These are phyloP conservation scores for Eonycteris spelaea DNA, from an alignment of 2,113 vertebrate genomes.

Conservation along the genomic window DNA sequence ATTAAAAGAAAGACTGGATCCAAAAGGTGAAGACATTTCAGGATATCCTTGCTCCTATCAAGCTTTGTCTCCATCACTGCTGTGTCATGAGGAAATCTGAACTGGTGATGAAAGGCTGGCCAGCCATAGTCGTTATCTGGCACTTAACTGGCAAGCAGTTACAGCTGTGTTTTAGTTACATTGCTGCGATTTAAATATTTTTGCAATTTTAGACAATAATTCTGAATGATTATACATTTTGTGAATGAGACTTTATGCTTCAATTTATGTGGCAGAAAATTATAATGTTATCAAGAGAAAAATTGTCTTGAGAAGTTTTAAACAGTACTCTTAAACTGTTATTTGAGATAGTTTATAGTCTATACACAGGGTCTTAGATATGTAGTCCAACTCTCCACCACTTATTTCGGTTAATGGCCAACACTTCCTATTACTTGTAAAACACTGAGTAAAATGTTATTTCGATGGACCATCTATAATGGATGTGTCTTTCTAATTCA, in stretches of 20 bases:
- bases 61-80: neutral
- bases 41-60: neutral
- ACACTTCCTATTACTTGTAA: neutral
- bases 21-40: neutral
- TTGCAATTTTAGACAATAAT: slow-evolving; percentile 37
- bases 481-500: neutral
- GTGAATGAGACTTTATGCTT: neutral
- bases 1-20: neutral
- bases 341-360: neutral
- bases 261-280: neutral
- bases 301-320: neutral
- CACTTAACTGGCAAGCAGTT: neutral
- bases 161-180: neutral
- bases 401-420: neutral
- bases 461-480: neutral
- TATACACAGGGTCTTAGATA: neutral
- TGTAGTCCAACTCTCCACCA: neutral
- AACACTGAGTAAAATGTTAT: neutral
- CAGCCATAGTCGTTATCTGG: neutral
- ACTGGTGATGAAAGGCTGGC: neutral
- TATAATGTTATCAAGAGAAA: neutral
- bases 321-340: neutral
- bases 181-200: slow-evolving; percentile 29
- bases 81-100: neutral
- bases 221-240: neutral